A percentile compares a stretch with the other conserved stretches of the same genome.
phyloP scores from a whole-genome alignment of 2,797 vertebrate genomes.

The Synanceia verrucosa region DNA sequence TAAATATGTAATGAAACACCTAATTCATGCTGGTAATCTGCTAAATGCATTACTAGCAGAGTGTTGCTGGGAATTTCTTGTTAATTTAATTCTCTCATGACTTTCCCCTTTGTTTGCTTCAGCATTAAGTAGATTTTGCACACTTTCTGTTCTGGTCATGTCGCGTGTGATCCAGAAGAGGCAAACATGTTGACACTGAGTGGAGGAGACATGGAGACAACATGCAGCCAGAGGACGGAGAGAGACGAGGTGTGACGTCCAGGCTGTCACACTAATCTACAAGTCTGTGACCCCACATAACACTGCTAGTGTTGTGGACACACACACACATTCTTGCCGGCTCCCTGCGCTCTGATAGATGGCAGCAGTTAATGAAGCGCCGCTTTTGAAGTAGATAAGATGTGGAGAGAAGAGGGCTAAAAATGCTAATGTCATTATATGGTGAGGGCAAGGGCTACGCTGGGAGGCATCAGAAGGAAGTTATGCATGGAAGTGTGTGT shows the following conservation, averaged over 20 bases:
- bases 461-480: constrained; percentile 26
- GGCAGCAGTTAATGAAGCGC: constrained; percentile 65
- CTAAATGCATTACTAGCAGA: constrained; percentile 21
- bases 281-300: constrained; percentile 56
- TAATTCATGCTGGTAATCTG: background rate
- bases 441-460: constrained; percentile 25
- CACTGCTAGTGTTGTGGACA: constrained; percentile 36
- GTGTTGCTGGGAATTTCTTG: background rate
- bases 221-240: constrained; percentile 10
- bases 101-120: constrained; percentile 11
- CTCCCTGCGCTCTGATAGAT: constrained; percentile 60
- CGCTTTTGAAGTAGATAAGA: constrained; percentile 76
- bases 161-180: constrained; percentile 17
- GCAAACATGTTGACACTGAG: constrained; percentile 44
- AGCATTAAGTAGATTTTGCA: background rate
- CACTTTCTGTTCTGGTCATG: constrained; percentile 15
- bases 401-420: constrained; percentile 49
- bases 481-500: constrained; percentile 15
- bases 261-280: constrained; percentile 65
- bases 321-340: constrained; percentile 50
- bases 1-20: background rate
- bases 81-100: constrained; percentile 27
- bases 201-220: constrained; percentile 40
- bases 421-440: constrained; percentile 65
- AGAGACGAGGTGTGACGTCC: constrained; percentile 52